Base-by-base conservation (phyloP, 2,888 invertebrate species). In the Stenolophus ochropezus region DNA sequence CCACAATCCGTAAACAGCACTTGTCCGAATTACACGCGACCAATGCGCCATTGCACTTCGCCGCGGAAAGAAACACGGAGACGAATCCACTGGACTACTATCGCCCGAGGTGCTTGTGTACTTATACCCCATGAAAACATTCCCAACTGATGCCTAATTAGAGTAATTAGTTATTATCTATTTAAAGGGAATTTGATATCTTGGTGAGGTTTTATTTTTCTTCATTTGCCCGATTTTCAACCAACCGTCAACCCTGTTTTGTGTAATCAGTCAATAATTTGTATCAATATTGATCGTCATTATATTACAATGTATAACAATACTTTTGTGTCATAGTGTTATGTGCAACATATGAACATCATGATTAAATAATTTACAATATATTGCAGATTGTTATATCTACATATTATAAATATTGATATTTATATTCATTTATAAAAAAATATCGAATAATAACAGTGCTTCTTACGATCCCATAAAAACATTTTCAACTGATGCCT, bases 21-120 rank as follows among this genome's bases (percentile, higher is more conserved):
- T 79, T 79, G 79, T 79, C 79, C 79, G 69, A 79, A 79, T 79
- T 79, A 69, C 23, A 69, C 4, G 4, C 79, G 79, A 25, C 79
- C 79, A 79, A 20, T 21, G 18, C 11, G 51, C 11, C 16, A 61
- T 14, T 47, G 20, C 1, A 49, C 4, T 8, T 6, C 8, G 27
- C 6, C 4, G 14, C 11, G 18, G 33, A 2, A 18, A 16, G 23
- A 47, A 23, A 21, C 14, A 74, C 11, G 0, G 20, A 18, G 33
- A 16, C n/a, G 20, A 27, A 25, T 76, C 16, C 18, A n/a, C 5
- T 77, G 77, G 61, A 47, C 6, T 77, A 61, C 18, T 49, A 58
- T 5, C 4, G 79, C 79, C 33, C 1, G n/a, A 14, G 65, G 69
- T 56, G 21, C 18, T 65, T 61, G 58, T 49, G 21, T 77, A 77